Evolutionary conservation across 2,888 invertebrate genomes (phyloP).

Genomic region (Hipparchia semele): DNA sequence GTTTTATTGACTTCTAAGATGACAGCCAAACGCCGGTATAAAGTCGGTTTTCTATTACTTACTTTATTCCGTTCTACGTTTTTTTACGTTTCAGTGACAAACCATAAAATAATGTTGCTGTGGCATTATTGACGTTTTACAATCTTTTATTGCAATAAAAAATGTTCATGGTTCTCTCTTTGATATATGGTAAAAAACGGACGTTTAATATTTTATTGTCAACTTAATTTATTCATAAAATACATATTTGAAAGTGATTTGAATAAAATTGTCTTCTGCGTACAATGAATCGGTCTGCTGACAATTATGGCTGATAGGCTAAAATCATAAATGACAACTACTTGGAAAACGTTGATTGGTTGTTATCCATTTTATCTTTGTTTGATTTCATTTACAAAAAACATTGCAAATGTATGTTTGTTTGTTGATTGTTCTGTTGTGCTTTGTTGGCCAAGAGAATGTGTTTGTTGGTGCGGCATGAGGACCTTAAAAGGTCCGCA

Average conservation of each 20-base stretch:
- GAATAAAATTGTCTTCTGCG: background rate
- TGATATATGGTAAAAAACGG: background rate
- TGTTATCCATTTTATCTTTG: background rate
- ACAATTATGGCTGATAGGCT: background rate
- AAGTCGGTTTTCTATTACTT: background rate
- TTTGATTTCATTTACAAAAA: slow-evolving; percentile 17
- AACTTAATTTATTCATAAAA: no score
- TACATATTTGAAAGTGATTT: no score
- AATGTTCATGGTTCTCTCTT: no score
- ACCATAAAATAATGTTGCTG: background rate
- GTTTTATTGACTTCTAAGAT: slow-evolving; percentile 15
- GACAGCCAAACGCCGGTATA: slow-evolving; percentile 18
- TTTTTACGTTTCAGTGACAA: background rate
- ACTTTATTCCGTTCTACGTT: background rate
- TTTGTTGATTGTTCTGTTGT: no score
- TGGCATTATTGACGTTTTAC: no score
- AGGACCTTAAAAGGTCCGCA: no score
- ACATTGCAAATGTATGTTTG: no score
- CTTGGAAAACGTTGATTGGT: slow-evolving; percentile 9
- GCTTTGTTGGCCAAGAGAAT: background rate
- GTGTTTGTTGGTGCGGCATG: no score
- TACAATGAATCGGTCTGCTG: background rate
- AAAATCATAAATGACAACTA: slow-evolving; percentile 1
- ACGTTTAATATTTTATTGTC: no score
- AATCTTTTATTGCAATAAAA: no score